phyloP scores from a whole-genome alignment of 2,888 invertebrate species.

The Spodoptera littoralis region DNA sequence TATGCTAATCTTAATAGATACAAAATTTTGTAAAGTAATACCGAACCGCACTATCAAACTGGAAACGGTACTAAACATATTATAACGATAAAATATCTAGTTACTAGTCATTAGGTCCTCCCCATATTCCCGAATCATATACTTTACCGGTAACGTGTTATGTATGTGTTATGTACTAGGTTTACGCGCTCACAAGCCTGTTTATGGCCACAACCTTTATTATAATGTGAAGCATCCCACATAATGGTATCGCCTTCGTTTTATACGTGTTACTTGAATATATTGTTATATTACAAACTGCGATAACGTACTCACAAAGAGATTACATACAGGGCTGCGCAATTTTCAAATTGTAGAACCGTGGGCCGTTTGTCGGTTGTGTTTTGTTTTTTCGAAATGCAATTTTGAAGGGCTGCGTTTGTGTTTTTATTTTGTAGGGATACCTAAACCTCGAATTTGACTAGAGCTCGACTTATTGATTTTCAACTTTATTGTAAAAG shows the following conservation, averaged over 20 bases:
- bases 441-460: too few species aligned
- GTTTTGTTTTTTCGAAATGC: constrained; percentile 21
- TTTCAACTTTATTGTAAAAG: too few species aligned
- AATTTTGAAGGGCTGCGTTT: constrained; percentile 6
- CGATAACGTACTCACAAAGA: constrained; percentile 37
- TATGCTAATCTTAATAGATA: too few species aligned
- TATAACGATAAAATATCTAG: constrained; percentile 7
- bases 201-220: constrained; percentile 46
- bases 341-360: constrained; percentile 14
- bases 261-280: constrained; percentile 34
- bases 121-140: not conserved
- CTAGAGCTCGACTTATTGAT: too few species aligned
- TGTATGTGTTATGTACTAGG: constrained; percentile 17
- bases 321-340: constrained; percentile 34
- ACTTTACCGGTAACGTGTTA: not conserved
- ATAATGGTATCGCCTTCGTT: constrained; percentile 39
- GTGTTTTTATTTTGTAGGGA: constrained; percentile 6
- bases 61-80: too few species aligned
- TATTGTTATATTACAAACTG: constrained; percentile 43
- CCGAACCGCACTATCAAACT: too few species aligned
- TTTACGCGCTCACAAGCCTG: constrained; percentile 31
- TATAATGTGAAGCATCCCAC: constrained; percentile 40
- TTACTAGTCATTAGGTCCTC: too few species aligned
- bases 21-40: too few species aligned
- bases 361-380: not conserved